Conservation (phyloP, 2,113 vertebrate species). For the Gavia stellata region DNA sequence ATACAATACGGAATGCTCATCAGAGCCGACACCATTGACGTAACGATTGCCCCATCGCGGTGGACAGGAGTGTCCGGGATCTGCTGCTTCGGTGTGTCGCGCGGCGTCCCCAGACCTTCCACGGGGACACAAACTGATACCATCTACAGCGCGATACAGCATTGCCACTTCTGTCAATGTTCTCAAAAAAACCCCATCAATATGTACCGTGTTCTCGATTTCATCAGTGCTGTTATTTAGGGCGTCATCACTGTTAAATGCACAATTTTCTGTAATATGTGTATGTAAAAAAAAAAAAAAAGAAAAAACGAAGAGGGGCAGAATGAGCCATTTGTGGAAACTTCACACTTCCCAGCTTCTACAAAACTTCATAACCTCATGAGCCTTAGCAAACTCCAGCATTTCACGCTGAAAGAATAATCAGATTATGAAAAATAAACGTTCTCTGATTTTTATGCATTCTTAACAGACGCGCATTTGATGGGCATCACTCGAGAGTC, state of each 20-base stretch:
- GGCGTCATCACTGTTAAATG: no score
- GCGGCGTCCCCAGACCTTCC: neutral
- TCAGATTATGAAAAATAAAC: neutral
- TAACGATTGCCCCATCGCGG: fast-evolving
- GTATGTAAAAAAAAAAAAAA: no score
- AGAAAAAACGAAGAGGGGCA: neutral
- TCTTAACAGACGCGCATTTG: neutral
- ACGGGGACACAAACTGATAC: fast-evolving
- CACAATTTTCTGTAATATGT: neutral
- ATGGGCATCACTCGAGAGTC: neutral
- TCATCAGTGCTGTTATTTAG: neutral
- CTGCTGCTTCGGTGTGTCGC: fast-evolving
- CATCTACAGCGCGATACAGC: fast-evolving
- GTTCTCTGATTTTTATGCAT: neutral
- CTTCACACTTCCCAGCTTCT: fast-evolving
- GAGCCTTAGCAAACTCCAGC: neutral
- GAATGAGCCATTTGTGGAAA: neutral
- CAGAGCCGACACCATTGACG: fast-evolving
- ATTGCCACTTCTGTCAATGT: no score
- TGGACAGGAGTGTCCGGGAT: neutral
- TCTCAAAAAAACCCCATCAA: neutral
- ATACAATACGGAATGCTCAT: fast-evolving
- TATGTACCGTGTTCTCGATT: neutral
- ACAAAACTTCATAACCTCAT: no score
- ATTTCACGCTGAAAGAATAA: neutral